phyloP scores from a whole-genome alignment of 2,113 vertebrate genomes.

The Gymnobelideus leadbeateri region DNA sequence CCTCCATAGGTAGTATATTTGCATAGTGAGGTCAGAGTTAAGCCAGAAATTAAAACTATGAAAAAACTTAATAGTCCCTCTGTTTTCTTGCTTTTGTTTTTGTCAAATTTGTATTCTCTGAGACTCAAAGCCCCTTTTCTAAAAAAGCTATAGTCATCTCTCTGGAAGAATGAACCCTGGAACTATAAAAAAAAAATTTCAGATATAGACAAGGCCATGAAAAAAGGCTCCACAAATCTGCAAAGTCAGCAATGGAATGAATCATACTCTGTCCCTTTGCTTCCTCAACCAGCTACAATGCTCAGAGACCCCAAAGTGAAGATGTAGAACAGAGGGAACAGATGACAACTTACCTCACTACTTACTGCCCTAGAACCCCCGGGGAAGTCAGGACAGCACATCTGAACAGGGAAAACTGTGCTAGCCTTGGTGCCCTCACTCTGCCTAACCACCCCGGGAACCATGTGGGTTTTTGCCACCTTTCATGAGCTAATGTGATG shows the following conservation, averaged over 20 bases:
- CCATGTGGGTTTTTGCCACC: not conserved
- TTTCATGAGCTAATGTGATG: not conserved
- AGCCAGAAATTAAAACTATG: not conserved
- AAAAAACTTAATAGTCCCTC: not conserved
- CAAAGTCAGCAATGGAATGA: no score
- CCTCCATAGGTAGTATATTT: not conserved
- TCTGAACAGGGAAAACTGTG: not conserved
- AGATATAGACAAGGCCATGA: not conserved
- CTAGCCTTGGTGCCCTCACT: not conserved
- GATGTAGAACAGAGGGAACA: not conserved
- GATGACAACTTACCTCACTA: not conserved
- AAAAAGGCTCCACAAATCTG: not conserved
- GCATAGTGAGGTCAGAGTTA: not conserved
- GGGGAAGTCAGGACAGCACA: not conserved
- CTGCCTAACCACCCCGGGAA: not conserved
- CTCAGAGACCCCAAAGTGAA: not conserved
- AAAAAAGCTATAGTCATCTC: not conserved
- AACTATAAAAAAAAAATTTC: not conserved
- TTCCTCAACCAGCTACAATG: not conserved
- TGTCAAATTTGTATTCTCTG: not conserved
- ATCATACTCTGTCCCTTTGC: no score
- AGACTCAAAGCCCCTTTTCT: not conserved
- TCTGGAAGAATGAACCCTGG: not conserved
- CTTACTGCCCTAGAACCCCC: not conserved
- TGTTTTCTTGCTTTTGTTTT: not conserved